These are phyloP conservation scores for Agrotis ipsilon DNA, from an alignment of 2,888 invertebrate species.

Conservation along the genomic window DNA sequence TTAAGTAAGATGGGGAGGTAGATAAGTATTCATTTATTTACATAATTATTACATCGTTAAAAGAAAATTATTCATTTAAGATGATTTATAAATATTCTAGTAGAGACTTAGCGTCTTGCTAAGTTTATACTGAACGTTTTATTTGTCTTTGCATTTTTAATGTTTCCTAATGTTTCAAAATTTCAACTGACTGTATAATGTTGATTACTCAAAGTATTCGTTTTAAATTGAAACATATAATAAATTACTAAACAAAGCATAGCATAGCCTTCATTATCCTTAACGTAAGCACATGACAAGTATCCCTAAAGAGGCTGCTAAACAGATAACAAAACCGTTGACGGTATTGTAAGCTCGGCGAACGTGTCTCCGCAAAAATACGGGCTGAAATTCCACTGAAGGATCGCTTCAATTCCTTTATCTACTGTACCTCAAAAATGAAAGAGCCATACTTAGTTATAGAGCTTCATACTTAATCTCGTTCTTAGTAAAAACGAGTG, in stretches of 20 bases:
- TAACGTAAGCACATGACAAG: conserved; percentile 36
- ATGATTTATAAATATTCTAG: too few relatives aligned
- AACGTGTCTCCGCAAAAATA: conserved; percentile 56
- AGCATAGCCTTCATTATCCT: conserved; percentile 13
- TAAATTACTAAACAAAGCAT: conserved; percentile 9
- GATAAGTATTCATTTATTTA: neutral
- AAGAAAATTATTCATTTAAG: too few relatives aligned
- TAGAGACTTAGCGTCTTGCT: too few relatives aligned
- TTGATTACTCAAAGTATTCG: neutral
- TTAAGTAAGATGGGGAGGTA: neutral
- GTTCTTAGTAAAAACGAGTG: conserved; percentile 72
- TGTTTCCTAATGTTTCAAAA: too few relatives aligned
- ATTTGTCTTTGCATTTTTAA: too few relatives aligned
- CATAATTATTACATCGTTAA: too few relatives aligned
- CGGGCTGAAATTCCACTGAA: conserved; percentile 50
- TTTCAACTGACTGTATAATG: neutral
- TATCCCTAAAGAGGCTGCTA: conserved; percentile 25
- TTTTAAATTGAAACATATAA: neutral
- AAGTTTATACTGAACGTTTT: too few relatives aligned
- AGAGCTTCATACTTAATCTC: conserved; percentile 76
- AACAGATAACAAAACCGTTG: conserved; percentile 54
- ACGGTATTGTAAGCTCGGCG: conserved; percentile 43
- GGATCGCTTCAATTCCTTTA: conserved; percentile 61
- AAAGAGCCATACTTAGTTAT: conserved; percentile 67
- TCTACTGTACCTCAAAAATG: conserved; percentile 60